A percentile compares a stretch with the other conserved stretches of the same genome.
phyloP scores from a whole-genome alignment of 1,140 invertebrate species.

The Solen grandis region DNA sequence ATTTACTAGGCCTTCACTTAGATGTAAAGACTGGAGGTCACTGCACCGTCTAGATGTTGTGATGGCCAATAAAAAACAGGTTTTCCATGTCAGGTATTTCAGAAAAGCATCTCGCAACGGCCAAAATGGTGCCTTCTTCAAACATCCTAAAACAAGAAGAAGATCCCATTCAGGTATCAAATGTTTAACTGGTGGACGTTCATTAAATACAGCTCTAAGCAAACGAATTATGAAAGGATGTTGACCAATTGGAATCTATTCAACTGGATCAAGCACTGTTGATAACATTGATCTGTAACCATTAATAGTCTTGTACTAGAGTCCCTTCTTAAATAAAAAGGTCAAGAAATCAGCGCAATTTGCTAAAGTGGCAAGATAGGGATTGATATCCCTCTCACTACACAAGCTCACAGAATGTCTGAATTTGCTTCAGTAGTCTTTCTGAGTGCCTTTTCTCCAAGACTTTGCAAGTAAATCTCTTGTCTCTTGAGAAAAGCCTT shows the following conservation, averaged over 20 bases:
- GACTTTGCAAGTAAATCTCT: slow-evolving; percentile 11
- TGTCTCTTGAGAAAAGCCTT: slow-evolving; percentile 32
- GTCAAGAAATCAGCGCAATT: slow-evolving; percentile 26
- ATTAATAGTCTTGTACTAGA: slow-evolving; percentile 14
- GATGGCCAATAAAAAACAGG: too few relatives aligned
- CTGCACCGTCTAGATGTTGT: neutral
- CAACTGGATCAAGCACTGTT: neutral
- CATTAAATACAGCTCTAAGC: slow-evolving; percentile 11
- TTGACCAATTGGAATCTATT: neutral
- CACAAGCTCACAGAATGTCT: slow-evolving; percentile 41
- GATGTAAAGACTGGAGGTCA: slow-evolving; percentile 18
- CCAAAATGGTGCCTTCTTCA: slow-evolving; percentile 27
- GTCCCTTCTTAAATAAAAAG: neutral
- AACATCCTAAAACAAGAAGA: slow-evolving; percentile 20
- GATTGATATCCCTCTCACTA: slow-evolving; percentile 35
- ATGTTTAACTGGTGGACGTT: slow-evolving; percentile 8
- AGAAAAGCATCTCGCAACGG: slow-evolving; percentile 2
- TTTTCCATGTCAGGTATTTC: neutral
- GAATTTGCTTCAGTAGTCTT: slow-evolving; percentile 30
- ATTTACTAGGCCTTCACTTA: neutral
- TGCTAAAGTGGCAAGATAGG: slow-evolving; percentile 1
- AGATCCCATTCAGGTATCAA: slow-evolving; percentile 35
- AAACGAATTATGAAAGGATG: neutral
- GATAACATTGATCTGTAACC: slow-evolving; percentile 33
- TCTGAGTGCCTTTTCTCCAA: slow-evolving; percentile 31